Percentiles rank a stretch among this genome's conserved stretches.
Evolutionary conservation across 2,113 vertebrate species (phyloP).

Genomic region (Notiomystis cincta): DNA sequence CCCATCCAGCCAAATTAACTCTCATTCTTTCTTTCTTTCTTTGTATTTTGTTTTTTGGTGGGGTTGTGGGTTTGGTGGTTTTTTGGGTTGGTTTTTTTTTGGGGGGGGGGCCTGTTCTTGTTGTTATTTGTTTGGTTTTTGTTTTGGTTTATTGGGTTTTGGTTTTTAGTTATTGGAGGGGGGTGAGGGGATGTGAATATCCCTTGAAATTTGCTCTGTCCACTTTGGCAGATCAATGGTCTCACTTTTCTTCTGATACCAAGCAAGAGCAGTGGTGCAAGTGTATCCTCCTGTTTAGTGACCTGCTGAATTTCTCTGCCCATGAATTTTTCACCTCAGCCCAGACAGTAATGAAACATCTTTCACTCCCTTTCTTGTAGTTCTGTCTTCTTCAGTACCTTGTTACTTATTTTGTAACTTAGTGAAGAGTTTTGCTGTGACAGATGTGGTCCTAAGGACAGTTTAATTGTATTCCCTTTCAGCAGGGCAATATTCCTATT

Average conservation of each 20-base stretch:
- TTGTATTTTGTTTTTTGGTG: too few relatives aligned
- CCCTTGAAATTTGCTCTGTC: not conserved
- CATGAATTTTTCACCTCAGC: not conserved
- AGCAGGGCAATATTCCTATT: not conserved
- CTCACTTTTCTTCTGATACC: not conserved
- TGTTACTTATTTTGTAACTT: not conserved
- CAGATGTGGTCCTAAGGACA: not conserved
- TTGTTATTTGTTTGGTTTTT: not conserved
- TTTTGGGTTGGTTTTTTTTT: not conserved
- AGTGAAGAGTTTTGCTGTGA: not conserved
- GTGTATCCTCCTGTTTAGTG: not conserved
- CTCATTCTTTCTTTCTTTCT: too few relatives aligned
- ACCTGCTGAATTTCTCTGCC: not conserved
- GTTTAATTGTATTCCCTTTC: not conserved
- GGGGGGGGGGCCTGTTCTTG: fast-evolving
- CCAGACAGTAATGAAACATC: not conserved
- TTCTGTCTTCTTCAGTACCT: not conserved
- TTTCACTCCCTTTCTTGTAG: not conserved
- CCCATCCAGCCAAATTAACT: not conserved
- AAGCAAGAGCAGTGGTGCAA: not conserved
- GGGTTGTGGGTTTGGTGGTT: too few relatives aligned
- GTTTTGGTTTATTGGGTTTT: not conserved
- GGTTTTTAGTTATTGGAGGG: not conserved
- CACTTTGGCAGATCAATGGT: not conserved
- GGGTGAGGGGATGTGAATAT: not conserved